phyloP scores from a whole-genome alignment of 2,888 invertebrate species.

The Tillus elongatus region DNA sequence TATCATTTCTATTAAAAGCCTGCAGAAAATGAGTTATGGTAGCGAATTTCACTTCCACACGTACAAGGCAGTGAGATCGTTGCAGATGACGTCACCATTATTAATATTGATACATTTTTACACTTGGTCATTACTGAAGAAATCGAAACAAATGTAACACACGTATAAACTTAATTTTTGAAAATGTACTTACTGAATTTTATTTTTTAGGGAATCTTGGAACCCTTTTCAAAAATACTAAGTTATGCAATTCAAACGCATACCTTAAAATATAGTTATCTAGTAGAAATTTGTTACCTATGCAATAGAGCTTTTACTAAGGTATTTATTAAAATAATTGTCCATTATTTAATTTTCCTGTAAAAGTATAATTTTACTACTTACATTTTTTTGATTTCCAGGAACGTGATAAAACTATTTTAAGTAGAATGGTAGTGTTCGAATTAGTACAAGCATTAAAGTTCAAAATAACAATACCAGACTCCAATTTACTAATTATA shows the following conservation, averaged over 20 bases:
- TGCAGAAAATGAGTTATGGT: no score
- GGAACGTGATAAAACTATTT: constrained; percentile 89
- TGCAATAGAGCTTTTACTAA: constrained; percentile 83
- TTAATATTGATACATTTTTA: no score
- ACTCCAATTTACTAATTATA: constrained; percentile 85
- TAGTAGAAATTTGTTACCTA: constrained; percentile 82
- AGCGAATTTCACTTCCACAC: no score
- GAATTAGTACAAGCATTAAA: constrained; percentile 93
- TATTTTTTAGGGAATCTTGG: constrained; percentile 63
- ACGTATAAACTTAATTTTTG: no score
- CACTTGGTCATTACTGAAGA: no score
- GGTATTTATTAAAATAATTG: constrained; percentile 36
- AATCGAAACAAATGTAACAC: no score
- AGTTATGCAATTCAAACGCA: constrained; percentile 89
- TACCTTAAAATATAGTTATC: constrained; percentile 63
- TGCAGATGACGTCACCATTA: no score
- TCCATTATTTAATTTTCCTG: constrained; percentile 4
- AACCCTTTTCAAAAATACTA: constrained; percentile 91
- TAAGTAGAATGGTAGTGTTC: constrained; percentile 85
- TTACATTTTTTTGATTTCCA: constrained; percentile 31
- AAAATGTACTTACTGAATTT: no score
- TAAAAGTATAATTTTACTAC: constrained; percentile 3
- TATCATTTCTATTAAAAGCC: no score
- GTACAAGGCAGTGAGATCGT: no score
- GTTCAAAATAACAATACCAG: constrained; percentile 90